phyloP scores from a whole-genome alignment of 2,113 vertebrate species.

The Copsychus sechellarum region DNA sequence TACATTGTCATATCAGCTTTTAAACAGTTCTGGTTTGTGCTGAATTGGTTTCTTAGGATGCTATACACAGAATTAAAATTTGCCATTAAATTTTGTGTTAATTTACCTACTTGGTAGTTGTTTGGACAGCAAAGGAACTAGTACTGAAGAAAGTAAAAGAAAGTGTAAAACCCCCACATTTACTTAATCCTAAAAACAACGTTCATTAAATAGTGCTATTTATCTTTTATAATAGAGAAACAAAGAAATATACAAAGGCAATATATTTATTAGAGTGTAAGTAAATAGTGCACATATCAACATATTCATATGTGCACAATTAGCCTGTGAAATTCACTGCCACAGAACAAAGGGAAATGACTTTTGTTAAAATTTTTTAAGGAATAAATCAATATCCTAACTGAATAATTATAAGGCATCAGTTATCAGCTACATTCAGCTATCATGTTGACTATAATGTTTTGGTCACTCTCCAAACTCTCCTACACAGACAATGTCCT shows the following conservation, averaged over 20 bases:
- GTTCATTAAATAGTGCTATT: background rate
- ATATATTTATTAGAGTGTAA: background rate
- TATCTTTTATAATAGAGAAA: background rate
- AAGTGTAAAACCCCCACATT: fast-evolving
- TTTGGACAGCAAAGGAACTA: background rate
- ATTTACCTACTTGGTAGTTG: background rate
- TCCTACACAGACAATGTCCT: background rate
- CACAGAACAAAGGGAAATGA: background rate
- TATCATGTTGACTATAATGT: background rate
- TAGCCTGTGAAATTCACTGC: background rate
- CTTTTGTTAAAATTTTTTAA: background rate
- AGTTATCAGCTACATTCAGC: background rate
- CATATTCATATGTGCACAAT: background rate
- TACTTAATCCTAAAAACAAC: background rate
- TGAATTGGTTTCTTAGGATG: background rate
- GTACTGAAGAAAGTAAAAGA: background rate
- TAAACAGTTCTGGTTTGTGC: background rate
- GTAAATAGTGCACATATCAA: background rate
- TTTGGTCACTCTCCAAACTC: background rate
- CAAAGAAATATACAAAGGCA: background rate
- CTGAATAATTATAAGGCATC: background rate
- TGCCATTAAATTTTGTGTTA: background rate
- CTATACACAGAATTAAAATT: background rate
- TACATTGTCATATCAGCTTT: background rate
- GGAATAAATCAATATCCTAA: background rate